Evolutionary conservation across 2,888 invertebrate species (phyloP), one percentile per base, ranked within the genome.

Genomic region (Protonemura montana): DNA sequence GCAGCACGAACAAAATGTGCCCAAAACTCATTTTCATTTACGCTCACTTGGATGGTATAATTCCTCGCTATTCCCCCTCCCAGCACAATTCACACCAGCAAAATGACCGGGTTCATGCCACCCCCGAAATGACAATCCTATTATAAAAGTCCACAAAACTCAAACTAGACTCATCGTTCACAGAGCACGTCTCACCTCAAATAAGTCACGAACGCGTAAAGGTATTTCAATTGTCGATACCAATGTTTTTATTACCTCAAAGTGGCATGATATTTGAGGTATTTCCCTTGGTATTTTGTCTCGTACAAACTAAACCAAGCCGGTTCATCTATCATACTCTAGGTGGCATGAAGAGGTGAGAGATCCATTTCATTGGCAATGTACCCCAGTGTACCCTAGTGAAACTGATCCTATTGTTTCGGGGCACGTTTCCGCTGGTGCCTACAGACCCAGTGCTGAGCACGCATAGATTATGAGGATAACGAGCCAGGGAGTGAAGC

Each of bases 391-490:
- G 16, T 59, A 59, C 59, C 59, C 59, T 21, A 59, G 78, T 78
- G 26, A 78, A 78, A 78, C 26, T 28, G 35, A 83, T 41, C 41
- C 5, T 10, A 83, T 26, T 83, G 80, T 27, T 25, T 27, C 26
- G 41, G 85, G 28, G 42, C 78, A 30, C 78, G 85, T 85, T 85
- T 35, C 80, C 21, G 78, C 25, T 80, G 85, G 35, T 35, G 59
- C 16, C 59, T 16, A 59, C 59, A 16, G 13, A 21, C 3, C 21
- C 16, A 59, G 59, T 21, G 88, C 82, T 86, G 86, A 80, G 80
- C 78, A 29, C 85, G 85, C 85, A 85, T 85, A 85, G 80, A 85
- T 85, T 85, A 85, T 13, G 25, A 42, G 85, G 85, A 78, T 85
- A 81, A 85, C 76, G 59, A 42, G 85, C 5, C 26, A 29, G 5